Evolutionary conservation across 2,113 vertebrate species (phyloP), one percentile per base, ranked within the genome.

Genomic region (Proteles cristata): DNA sequence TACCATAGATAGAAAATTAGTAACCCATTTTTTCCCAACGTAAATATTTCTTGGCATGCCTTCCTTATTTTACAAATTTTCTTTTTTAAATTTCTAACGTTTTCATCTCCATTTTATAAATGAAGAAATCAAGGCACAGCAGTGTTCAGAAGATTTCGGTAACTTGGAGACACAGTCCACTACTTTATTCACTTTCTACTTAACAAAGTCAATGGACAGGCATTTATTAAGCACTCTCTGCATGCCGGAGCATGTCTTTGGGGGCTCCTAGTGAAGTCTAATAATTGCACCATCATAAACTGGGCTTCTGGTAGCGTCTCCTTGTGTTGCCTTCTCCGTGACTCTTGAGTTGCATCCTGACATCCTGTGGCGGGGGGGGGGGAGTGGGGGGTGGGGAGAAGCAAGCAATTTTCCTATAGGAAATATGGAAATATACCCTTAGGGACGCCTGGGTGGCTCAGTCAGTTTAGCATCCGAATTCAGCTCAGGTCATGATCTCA

Each of bases 101-200:
- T 45, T 79, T 86, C 1, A 26, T 61, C 80, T 90, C 50, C 33
- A 11, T 90, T 94, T 95, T 74, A 50, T 73, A 97, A 93, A 39
- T 66, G 26, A 90, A n/a, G 68, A 82, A 35, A 71, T 45, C 80
- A 88, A 68, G 35, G 11, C 31, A 50, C 3, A 87, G 86, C 8
- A 28, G 35, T 23, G 28, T 83, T 73, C 45, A 90, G 26, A 87
- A 71, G 43, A 74, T 15, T 71, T 45, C 7, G 8, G 15, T 90
- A 50, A 74, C 58, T 88, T 45, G 73, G 12, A 91, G 68, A 55
- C 73, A 55, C n/a, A 39, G 28, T 28, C 43, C 45, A 68, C 33
- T 58, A 45, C 43, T 88, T 43, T 25, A 28, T 68, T 77, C 5
- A 19, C 33, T 33, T 87, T 17, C 23, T 48, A 35, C 28, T n/a